Percentiles rank a stretch among this genome's conserved stretches.
phyloP scores from a whole-genome alignment of 2,888 invertebrate genomes.

The Hymenopus coronatus region DNA sequence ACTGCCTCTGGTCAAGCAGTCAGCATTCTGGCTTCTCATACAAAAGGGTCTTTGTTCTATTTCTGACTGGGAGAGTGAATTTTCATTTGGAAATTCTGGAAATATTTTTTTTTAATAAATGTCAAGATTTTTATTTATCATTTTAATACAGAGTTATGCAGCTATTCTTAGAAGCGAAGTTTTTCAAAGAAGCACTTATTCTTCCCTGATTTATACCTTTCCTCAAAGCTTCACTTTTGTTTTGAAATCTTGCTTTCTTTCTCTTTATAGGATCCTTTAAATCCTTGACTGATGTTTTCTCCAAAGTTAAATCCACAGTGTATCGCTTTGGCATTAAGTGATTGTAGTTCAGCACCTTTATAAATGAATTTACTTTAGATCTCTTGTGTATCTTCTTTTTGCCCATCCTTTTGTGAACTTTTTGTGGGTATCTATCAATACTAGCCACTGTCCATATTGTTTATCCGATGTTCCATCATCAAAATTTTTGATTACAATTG shows the following conservation, averaged over 20 bases:
- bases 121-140: no score
- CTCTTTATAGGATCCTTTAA: conserved; percentile 94
- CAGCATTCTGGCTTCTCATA: no score
- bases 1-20: no score
- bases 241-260: conserved; percentile 92
- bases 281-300: conserved; percentile 84
- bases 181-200: neutral
- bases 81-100: no score
- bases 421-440: conserved; percentile 94
- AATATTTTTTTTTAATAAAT: no score
- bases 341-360: conserved; percentile 91
- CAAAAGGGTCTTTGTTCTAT: no score
- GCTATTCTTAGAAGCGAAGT: neutral
- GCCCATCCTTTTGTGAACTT: conserved; percentile 92
- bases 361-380: conserved; percentile 97
- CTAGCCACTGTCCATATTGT: conserved; percentile 98
- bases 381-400: conserved; percentile 95
- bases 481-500: conserved; percentile 90
- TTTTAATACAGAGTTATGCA: no score
- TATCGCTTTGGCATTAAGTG: conserved; percentile 94
- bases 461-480: conserved; percentile 96
- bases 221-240: conserved; percentile 95
- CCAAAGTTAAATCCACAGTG: conserved; percentile 88
- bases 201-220: conserved; percentile 55
- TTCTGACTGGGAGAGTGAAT: no score